Evolutionary conservation across 2,888 invertebrate species (phyloP), one percentile per base, ranked within the genome.

Genomic region (Baccha elongata): DNA sequence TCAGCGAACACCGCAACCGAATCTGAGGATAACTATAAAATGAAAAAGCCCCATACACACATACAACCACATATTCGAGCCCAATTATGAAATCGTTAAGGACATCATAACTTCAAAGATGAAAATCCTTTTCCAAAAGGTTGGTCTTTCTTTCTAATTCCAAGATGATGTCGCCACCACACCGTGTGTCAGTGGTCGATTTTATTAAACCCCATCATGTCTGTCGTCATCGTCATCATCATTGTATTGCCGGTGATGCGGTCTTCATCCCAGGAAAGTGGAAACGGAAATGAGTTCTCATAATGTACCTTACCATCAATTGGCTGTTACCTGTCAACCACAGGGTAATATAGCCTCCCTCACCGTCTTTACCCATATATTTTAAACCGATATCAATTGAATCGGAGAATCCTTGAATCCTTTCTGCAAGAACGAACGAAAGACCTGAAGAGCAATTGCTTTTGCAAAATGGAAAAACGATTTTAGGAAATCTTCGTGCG

Each of bases 271-370:
- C 58, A 26, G 29, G 5, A 35, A 69, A 67, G 60, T 62, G 42
- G 65, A 76, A 67, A 67, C 65, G 71, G 81, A 67, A 80, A 74
- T 80, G 64, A 58, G 62, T 62, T 46, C 72, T 40, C 42, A 67
- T 58, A 58, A 71, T 53, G 46, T 42, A 37, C 29, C 44, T 40
- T 15, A 17, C 71, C 76, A 72, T 78, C 50, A 76, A 78, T 76
- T 78, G 67, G 68, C 72, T 73, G 68, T 40, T 78, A 83, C 83
- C 78, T 83, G 83, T 78, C 83, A 83, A 68, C 68, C 68, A 32
- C 83, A 83, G 76, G 48, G 13, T 50, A 55, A 60, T 53, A 60
- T 53, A 60, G 10, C 32, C n/a, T 40, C 11, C 26, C 68, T 6
- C 1, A 8, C 17, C 17, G 29, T 44, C 60, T 26, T 60, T 44